Base-by-base conservation (phyloP, 2,113 vertebrate species). In the Caretta caretta region DNA sequence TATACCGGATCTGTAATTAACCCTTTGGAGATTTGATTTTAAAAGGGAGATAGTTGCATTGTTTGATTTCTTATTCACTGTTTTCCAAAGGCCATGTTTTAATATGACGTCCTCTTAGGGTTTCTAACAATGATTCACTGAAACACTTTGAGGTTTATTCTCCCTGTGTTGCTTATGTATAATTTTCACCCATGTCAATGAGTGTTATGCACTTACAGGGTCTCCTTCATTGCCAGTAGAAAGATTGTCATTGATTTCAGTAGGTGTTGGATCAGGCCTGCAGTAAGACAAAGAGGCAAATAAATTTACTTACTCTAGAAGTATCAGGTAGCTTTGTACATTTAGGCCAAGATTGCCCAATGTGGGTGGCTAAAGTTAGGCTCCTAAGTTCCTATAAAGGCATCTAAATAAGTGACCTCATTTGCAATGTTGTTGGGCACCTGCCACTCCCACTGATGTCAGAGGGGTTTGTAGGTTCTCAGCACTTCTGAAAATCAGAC, bases 1-100 rank as follows among this genome's bases (percentile, higher is more conserved):
- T 93, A 90, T 94, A 81, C 86, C 80, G 54, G 48, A 56, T 80
- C 89, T 20, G 20, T 96, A 96, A 97, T 98, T 96, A 98, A 98
- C 96, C 97, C 97, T 97, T 97, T 84, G 93, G 93, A 97, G 83
- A 82, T 88, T 94, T 96, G 46, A 87, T 57, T 79, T 90, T 46
- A 90, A 88, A 75, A 86, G 94, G 53, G 42, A 62, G 75, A 80
- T 54, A 48, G 2, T 50, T 90, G 50, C 51, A 50, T 59, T 69
- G 72, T 57, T 84, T 92, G 24, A 90, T 90, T 94, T 80, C 86
- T 48, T 83, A 90, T 83, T 75, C 88, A 85, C 17, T 2, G 0
- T 87, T 92, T 88, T 88, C 59, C 80, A 88, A 78, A 90, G 72
- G 75, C 62, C 83, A 53, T 25, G 42, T 76, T 80, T 84, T 86